Evolutionary conservation across 92 coral and sea anemone genomes (phyloP).

Genomic region (Muricea muricata): DNA sequence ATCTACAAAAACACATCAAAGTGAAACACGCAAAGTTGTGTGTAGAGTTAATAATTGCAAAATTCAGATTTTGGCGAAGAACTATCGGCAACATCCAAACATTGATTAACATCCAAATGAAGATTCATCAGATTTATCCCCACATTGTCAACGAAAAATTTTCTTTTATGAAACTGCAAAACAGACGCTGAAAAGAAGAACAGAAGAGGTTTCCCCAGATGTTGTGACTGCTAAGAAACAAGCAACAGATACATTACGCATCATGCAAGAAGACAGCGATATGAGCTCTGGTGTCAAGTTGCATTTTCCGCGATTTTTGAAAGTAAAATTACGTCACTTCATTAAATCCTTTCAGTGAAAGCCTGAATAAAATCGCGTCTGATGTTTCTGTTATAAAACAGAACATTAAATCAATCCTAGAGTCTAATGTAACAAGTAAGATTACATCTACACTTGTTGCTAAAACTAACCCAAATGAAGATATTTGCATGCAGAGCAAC

Average conservation of each 20-base stretch:
- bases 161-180: neutral
- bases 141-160: conserved; percentile 19
- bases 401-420: conserved; percentile 3
- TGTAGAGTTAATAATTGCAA: no score
- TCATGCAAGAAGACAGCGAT: neutral
- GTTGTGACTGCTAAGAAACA: neutral
- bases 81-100: no score
- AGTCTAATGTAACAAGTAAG: neutral
- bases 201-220: neutral
- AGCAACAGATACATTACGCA: neutral
- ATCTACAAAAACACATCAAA: no score
- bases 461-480: neutral
- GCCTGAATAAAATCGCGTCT: neutral
- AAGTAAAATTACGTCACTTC: neutral
- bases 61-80: no score
- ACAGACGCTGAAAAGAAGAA: conserved; percentile 13
- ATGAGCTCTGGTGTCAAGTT: neutral
- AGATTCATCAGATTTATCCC: neutral
- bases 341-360: conserved; percentile 3
- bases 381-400: conserved; percentile 15
- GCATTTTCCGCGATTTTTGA: neutral
- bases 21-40: no score
- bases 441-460: neutral
- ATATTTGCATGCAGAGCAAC: neutral
- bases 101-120: no score